Base-by-base conservation (phyloP, 2,113 vertebrate genomes). In the Eidolon helvum region DNA sequence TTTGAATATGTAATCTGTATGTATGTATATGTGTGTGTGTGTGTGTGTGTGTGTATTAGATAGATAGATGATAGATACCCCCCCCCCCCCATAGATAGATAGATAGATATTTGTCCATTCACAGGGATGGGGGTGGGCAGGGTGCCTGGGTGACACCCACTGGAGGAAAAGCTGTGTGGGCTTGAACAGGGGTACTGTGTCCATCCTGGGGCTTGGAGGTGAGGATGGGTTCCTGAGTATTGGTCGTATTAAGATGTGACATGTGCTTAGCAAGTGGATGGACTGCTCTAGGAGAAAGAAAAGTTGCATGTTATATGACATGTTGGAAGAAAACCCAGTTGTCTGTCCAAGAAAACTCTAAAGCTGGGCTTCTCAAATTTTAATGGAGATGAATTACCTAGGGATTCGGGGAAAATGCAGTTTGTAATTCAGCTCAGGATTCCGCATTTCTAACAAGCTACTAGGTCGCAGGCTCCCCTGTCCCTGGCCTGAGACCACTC, bases 1-100 rank as follows among this genome's bases (percentile, higher is more conserved):
- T 55, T 98, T 89, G 96, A 97, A 94, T 85, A 65, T 45, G 69
- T 97, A 30, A 30, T 63, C 30, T 50, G 45, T 48, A 12, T 48
- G 11, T 48, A 48, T 48, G 2, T 12, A 14, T 48, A 8, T 48
- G 10, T 48, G 10, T 48, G 10, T 11, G 45, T 48, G 45, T 48
- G 10, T 48, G 45, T 48, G 45, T 48, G 45, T 48, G 45, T 48
- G 10, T 48, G 45, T 48, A n/a, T n/a, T n/a, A n/a, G n/a, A n/a
- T n/a, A n/a, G n/a, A n/a, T n/a, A n/a, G n/a, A n/a, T n/a, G n/a
- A n/a, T n/a, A n/a, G n/a, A n/a, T n/a, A n/a, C n/a, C n/a, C n/a
- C n/a, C n/a, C n/a, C n/a, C n/a, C n/a, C n/a, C n/a, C n/a, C n/a
- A n/a, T n/a, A n/a, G n/a, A n/a, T n/a, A n/a, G n/a, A n/a, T n/a